Evolutionary conservation across 2,888 invertebrate species (phyloP).

Genomic region (Mesochorus sp.): DNA sequence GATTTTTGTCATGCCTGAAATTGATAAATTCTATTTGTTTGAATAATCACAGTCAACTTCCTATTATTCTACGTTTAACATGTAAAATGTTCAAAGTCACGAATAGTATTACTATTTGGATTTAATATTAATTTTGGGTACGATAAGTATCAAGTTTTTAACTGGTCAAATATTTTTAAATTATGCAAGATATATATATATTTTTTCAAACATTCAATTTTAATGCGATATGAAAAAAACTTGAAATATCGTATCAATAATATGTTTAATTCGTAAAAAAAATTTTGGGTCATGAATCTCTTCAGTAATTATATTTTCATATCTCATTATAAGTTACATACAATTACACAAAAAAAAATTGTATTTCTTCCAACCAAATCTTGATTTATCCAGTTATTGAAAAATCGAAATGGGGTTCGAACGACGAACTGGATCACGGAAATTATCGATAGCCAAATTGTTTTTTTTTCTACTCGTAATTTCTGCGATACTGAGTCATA

Average conservation of each 20-base stretch:
- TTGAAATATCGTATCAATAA: conserved; percentile 12
- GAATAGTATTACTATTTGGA: conserved; percentile 29
- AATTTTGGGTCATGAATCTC: too few relatives aligned
- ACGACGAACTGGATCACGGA: background rate
- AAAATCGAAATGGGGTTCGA: conserved; percentile 2
- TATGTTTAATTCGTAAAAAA: too few relatives aligned
- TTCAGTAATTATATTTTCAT: too few relatives aligned
- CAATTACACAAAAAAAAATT: too few relatives aligned
- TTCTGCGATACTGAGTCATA: conserved; percentile 21
- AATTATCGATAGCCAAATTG: conserved; percentile 1
- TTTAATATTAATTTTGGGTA: conserved; percentile 1
- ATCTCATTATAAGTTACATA: too few relatives aligned
- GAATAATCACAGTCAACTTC: conserved; percentile 12
- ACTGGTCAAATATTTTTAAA: too few relatives aligned
- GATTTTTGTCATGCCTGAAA: too few relatives aligned
- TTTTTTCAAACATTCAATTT: too few relatives aligned
- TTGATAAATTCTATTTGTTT: background rate
- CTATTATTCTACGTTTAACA: conserved; percentile 14
- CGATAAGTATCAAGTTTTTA: too few relatives aligned
- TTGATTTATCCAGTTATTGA: background rate
- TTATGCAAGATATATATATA: too few relatives aligned
- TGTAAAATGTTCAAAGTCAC: background rate
- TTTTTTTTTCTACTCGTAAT: conserved; percentile 10
- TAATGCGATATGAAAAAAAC: background rate
- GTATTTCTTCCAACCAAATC: background rate